Conservation (phyloP, 2,888 invertebrate genomes). For the Sesamia inferens region DNA sequence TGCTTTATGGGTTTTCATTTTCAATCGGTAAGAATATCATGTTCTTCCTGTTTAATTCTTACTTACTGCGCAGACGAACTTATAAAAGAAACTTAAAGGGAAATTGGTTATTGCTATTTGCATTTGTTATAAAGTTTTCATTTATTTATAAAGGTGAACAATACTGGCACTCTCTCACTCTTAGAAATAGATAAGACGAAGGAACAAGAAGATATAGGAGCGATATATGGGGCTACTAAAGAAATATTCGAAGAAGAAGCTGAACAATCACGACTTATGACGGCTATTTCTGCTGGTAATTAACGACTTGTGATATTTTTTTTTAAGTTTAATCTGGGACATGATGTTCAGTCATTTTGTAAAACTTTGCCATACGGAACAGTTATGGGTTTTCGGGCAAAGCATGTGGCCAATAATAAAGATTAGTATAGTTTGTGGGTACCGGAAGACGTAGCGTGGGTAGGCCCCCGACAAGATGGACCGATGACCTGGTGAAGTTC, state of each 20-base stretch:
- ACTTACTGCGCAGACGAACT: neutral
- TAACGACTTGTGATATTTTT: neutral
- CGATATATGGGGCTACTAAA: conserved; percentile 65
- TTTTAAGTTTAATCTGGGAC: neutral
- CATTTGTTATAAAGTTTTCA: neutral
- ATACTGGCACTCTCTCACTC: too few species aligned
- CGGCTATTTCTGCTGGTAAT: conserved; percentile 85
- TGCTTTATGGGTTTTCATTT: conserved; percentile 84
- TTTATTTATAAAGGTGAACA: conserved; percentile 6
- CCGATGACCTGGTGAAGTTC: too few species aligned
- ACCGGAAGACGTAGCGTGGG: too few species aligned
- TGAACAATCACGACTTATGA: conserved; percentile 85
- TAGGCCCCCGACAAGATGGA: too few species aligned
- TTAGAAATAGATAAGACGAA: fast-evolving
- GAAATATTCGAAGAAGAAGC: conserved; percentile 81
- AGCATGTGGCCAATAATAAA: too few species aligned
- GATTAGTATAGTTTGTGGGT: too few species aligned
- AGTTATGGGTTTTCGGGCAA: neutral
- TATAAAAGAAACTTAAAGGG: neutral
- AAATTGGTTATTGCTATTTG: neutral
- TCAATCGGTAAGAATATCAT: conserved; percentile 64
- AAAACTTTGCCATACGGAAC: neutral
- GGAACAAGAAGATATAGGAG: conserved; percentile 58
- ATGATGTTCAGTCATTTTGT: neutral
- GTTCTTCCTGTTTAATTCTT: neutral